Evolutionary conservation across 2,797 vertebrate genomes (phyloP), one percentile per base, ranked within the genome.

Genomic region (Melanotaenia boesemani): DNA sequence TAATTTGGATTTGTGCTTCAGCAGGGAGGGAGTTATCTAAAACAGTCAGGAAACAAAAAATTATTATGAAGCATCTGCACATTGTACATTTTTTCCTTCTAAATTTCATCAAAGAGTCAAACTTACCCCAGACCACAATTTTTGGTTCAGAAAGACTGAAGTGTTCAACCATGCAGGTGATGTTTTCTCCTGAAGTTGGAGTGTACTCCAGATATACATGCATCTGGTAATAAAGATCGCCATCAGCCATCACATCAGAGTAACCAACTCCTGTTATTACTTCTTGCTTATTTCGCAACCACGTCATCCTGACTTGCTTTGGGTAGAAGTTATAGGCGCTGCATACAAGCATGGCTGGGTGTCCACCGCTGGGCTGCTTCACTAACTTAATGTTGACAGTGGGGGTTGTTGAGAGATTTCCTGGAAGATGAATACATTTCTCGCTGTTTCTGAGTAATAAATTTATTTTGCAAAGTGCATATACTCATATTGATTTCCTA

Each of bases 251-350:
- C 26, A 63, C 68, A 0, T 70, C 79, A 41, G 70, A 73, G 20
- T 54, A 66, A 0, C 8, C 77, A 44, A 83, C 52, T 13, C 37
- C 81, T 30, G 84, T 68, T 1, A 61, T 20, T 2, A 93, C 8
- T 7, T 64, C 36, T 10, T 77, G 4, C 6, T 85, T 80, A 0
- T 95, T 89, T 30, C 72, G 91, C 76, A 77, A 56, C 95, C 93
- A 95, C 0, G 58, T 77, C 22, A 95, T 22, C 24, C 11, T 24
- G 71, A 95, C 93, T 2, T 83, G 46, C 2, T 83, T 79, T 0
- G 94, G 94, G 69, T 92, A 95, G 76, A 95, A 95, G 72, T 82
- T 83, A 79, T 91, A 93, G n/a, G 89, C 93, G 0, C 93, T 92
- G 84, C 94, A 95, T 92, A n/a, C n/a, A n/a, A n/a, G n/a, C n/a